Evolutionary conservation across 2,113 vertebrate genomes (phyloP).

Genomic region (Neolamprologus devosi): DNA sequence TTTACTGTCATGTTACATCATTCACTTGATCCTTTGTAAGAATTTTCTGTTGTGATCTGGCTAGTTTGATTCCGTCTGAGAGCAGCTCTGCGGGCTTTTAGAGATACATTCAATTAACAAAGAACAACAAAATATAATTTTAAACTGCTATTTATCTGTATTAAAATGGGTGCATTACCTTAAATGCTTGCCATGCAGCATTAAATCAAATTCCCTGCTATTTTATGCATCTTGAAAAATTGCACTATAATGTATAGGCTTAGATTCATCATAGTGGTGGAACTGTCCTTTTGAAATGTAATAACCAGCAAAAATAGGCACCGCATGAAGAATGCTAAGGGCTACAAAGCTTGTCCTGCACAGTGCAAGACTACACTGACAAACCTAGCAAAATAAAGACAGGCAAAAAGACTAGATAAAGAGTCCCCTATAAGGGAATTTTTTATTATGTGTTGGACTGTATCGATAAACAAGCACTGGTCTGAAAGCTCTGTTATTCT

Average conservation of each 20-base stretch:
- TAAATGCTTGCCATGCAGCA: not conserved
- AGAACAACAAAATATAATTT: not conserved
- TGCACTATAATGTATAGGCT: not conserved
- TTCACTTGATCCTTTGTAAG: slow-evolving; percentile 2
- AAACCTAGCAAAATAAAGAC: not conserved
- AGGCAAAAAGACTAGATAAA: not conserved
- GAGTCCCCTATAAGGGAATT: not conserved
- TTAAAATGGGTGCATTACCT: not conserved
- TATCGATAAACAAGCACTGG: not conserved
- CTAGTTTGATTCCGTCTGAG: slow-evolving; percentile 29
- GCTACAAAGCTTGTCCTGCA: not conserved
- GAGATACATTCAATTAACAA: slow-evolving; percentile 31
- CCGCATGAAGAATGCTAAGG: not conserved
- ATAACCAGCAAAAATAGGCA: not conserved
- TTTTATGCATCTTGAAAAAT: not conserved
- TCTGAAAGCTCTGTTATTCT: not conserved
- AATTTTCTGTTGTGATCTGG: slow-evolving; percentile 17
- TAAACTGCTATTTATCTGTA: not conserved
- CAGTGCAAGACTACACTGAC: not conserved
- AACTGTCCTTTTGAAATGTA: not conserved
- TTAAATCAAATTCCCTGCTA: not conserved
- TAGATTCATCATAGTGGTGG: not conserved
- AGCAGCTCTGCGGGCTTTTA: not conserved
- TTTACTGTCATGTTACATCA: slow-evolving; percentile 38
- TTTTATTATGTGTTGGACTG: not conserved